Conservation (phyloP, 2,113 vertebrate genomes). For the Notiomystis cincta region DNA sequence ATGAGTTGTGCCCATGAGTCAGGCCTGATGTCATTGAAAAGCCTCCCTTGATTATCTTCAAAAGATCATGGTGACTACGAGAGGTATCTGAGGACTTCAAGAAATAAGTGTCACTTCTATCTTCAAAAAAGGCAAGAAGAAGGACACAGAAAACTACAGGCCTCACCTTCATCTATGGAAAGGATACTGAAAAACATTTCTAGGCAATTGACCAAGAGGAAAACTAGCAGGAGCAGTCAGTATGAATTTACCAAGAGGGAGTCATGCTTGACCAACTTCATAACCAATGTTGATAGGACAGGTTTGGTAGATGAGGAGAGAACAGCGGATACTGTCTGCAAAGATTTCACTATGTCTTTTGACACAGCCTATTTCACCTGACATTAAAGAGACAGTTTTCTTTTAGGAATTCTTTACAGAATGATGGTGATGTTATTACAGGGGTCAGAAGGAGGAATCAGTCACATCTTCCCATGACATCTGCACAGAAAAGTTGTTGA, state of each 20-base stretch:
- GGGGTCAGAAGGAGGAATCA: background rate
- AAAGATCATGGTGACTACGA: background rate
- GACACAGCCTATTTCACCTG: background rate
- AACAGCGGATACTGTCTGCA: background rate
- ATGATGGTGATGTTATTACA: background rate
- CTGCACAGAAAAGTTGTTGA: background rate
- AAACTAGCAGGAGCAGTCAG: background rate
- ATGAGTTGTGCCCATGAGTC: background rate
- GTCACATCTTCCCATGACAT: background rate
- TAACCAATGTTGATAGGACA: background rate
- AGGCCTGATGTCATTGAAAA: background rate
- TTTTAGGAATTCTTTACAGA: background rate
- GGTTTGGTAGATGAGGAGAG: background rate
- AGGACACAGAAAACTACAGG: background rate
- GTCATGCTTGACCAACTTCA: background rate
- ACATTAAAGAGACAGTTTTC: background rate
- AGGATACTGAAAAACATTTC: background rate
- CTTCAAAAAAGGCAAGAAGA: background rate
- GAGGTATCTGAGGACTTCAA: background rate
- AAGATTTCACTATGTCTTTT: background rate
- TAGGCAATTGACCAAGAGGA: background rate
- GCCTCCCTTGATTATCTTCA: background rate
- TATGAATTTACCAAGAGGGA: background rate
- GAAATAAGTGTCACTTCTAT: background rate
- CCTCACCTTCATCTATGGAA: background rate